Conservation (phyloP, 35 echinoderm and acorn worm species). For the Apostichopus japonicus region DNA sequence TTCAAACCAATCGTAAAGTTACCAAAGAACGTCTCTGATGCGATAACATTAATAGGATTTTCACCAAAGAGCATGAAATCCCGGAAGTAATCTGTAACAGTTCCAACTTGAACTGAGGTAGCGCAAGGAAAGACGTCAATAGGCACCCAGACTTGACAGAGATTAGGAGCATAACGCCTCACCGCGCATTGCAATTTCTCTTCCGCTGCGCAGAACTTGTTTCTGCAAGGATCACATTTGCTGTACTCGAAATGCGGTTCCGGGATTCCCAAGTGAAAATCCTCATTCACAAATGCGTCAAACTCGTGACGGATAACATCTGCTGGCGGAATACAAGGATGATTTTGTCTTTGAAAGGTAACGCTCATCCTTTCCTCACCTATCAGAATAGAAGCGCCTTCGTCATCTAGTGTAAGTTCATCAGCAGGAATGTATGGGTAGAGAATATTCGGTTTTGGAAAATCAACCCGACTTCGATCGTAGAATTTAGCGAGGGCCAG, state of each 20-base stretch:
- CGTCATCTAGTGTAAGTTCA: background rate
- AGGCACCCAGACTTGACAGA: background rate
- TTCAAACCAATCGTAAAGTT: background rate
- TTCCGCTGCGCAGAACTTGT: background rate
- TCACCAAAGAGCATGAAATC: background rate
- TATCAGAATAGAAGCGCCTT: background rate
- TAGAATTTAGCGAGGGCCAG: background rate
- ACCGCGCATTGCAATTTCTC: background rate
- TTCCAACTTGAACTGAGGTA: background rate
- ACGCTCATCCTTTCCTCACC: background rate
- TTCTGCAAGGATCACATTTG: background rate
- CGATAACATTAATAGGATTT: background rate
- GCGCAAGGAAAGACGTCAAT: background rate
- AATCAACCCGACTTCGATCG: background rate
- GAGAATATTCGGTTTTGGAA: background rate
- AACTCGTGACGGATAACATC: background rate
- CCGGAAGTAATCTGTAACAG: too few species aligned
- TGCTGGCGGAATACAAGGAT: background rate
- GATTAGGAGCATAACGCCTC: too few species aligned
- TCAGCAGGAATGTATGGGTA: background rate
- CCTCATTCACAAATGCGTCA: background rate
- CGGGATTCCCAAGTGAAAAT: background rate
- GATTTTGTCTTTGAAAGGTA: background rate
- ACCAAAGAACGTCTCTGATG: background rate
- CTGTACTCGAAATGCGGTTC: background rate